Percentiles rank a stretch among this genome's conserved stretches.
These are phyloP conservation scores for Tarsius wallacei DNA, from an alignment of 2,797 vertebrate species.

Conservation along the genomic window DNA sequence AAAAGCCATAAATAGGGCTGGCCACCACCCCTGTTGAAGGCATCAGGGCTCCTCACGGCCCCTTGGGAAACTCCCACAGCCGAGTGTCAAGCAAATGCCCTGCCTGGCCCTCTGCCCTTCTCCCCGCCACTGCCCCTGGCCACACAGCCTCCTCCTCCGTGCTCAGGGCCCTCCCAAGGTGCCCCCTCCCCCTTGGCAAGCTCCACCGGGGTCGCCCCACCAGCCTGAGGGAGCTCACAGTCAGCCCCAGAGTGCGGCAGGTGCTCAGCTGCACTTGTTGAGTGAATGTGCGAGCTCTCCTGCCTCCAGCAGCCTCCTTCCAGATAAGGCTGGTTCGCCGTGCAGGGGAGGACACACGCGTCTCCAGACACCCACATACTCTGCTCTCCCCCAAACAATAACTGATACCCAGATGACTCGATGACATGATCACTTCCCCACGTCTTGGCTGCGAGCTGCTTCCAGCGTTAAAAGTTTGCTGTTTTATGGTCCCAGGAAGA, in stretches of 20 bases:
- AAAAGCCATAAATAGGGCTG: too few species aligned
- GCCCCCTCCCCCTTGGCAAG: background rate
- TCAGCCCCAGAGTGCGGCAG: background rate
- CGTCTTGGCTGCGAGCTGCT: conserved; percentile 85
- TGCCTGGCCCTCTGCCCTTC: background rate
- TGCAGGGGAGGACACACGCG: accelerated
- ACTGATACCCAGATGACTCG: conserved; percentile 85
- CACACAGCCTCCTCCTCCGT: background rate
- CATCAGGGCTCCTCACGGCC: background rate
- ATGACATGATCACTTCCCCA: conserved; percentile 81
- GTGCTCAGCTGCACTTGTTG: background rate
- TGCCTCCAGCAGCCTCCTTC: background rate
- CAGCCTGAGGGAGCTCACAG: background rate
- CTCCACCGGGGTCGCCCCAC: background rate
- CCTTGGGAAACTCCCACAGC: background rate
- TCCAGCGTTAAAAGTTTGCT: conserved; percentile 86
- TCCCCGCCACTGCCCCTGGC: background rate
- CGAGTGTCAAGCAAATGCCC: background rate
- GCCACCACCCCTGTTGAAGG: background rate
- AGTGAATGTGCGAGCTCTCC: too few species aligned
- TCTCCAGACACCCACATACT: conserved; percentile 37
- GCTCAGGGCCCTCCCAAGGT: background rate
- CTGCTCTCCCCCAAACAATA: conserved; percentile 77
- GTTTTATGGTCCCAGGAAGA: conserved; percentile 80
- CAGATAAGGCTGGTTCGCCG: background rate